Evolutionary conservation across 2,797 vertebrate genomes (phyloP).

Genomic region (Lycodopsis pacificus): DNA sequence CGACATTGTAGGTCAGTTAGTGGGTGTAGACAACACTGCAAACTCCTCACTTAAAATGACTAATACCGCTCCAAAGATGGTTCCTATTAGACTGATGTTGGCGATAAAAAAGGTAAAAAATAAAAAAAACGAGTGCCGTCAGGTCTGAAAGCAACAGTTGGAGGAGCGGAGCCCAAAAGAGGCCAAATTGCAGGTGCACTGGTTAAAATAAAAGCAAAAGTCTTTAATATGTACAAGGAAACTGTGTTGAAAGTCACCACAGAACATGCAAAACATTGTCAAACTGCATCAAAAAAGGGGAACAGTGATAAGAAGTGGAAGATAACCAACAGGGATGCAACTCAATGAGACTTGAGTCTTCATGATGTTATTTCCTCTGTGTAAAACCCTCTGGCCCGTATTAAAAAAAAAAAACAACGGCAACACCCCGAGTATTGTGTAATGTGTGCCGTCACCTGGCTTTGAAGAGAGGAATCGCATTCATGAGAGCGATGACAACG

Average conservation of each 20-base stretch:
- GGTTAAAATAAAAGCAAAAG: not conserved
- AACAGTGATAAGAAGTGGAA: not conserved
- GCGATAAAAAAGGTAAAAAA: not conserved
- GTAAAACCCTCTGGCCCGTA: not conserved
- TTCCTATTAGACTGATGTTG: not conserved
- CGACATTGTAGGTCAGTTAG: not conserved
- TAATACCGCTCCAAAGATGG: conserved; percentile 10
- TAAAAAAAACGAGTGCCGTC: not conserved
- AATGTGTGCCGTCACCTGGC: conserved; percentile 23
- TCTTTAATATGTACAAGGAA: not conserved
- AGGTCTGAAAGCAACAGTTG: not conserved
- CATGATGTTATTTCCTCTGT: not conserved
- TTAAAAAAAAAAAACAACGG: not conserved
- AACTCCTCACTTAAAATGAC: not conserved
- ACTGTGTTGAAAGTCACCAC: not conserved
- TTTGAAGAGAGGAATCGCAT: not conserved
- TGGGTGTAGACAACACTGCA: not conserved
- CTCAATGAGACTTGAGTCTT: not conserved
- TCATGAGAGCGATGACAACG: conserved; percentile 9
- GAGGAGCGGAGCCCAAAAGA: not conserved
- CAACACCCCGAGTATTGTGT: conserved; percentile 9
- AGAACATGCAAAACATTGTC: not conserved
- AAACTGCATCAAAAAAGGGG: not conserved
- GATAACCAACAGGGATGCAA: not conserved
- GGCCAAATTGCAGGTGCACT: not conserved